Percentiles rank a stretch among this genome's conserved stretches.
Evolutionary conservation across 2,113 vertebrate species (phyloP).

Genomic region (sheep (Ovis aries)): DNA sequence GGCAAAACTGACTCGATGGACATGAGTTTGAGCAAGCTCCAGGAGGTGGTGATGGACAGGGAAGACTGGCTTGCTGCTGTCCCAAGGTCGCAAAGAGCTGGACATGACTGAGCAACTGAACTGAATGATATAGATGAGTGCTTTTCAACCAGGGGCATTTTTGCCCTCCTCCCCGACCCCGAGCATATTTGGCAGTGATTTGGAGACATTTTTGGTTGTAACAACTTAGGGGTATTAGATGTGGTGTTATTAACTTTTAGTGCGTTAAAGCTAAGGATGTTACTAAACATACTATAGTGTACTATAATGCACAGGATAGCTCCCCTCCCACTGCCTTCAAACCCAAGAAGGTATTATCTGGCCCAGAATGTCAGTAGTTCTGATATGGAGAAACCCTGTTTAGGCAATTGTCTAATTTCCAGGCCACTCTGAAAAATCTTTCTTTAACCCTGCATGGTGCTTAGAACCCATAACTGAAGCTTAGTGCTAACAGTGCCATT

Average conservation of each 20-base stretch:
- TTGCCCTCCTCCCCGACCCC: neutral
- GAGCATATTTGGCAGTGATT: neutral
- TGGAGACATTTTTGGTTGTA: constrained; percentile 13
- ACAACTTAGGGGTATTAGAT: neutral
- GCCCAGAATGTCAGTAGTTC: neutral
- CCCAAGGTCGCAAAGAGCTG: neutral
- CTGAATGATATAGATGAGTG: neutral
- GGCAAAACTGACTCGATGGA: neutral
- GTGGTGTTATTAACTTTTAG: neutral
- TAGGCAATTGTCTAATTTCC: neutral
- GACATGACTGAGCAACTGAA: neutral
- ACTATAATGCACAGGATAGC: neutral
- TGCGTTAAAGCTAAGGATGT: neutral
- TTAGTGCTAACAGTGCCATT: neutral
- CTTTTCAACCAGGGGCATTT: neutral
- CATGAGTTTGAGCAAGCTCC: neutral
- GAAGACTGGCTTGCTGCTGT: neutral
- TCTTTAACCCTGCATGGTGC: neutral
- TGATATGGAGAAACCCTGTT: neutral
- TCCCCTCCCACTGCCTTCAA: neutral
- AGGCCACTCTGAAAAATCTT: neutral
- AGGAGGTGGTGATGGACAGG: neutral
- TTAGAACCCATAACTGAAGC: neutral
- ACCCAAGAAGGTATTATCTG: neutral
- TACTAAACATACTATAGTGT: neutral